Percentiles rank a stretch among this genome's conserved stretches.
These are phyloP conservation scores for Hyalella azteca DNA, from an alignment of 2,888 invertebrate species.

Conservation along the genomic window DNA sequence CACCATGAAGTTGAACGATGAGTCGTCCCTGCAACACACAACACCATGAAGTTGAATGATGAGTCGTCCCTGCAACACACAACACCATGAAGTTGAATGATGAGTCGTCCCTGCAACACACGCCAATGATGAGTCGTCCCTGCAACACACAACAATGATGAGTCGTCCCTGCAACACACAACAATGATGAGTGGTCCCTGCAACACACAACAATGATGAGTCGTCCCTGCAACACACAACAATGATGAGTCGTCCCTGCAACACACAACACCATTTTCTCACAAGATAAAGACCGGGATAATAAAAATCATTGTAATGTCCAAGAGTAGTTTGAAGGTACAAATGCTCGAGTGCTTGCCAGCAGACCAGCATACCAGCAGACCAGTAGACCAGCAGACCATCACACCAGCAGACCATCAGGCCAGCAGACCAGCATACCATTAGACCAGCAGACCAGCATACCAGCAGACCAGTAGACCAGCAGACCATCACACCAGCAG, in stretches of 20 bases:
- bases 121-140: slow-evolving; percentile 96
- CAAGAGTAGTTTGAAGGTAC: no score
- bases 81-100: slow-evolving; percentile 99
- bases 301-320: no score
- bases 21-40: slow-evolving; percentile 88
- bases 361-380: no score
- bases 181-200: slow-evolving; percentile 18
- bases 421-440: no score
- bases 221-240: not conserved
- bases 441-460: no score
- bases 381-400: no score
- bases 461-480: no score
- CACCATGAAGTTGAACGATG: slow-evolving; percentile 99
- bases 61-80: slow-evolving; percentile 88
- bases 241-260: slow-evolving; percentile 2
- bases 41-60: slow-evolving; percentile 99
- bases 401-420: no score
- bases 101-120: slow-evolving; percentile 86
- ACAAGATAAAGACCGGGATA: no score
- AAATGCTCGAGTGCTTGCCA: no score
- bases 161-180: slow-evolving; percentile 20
- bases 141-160: not conserved
- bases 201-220: slow-evolving; percentile 16
- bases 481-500: no score
- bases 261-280: no score